Evolutionary conservation across 64 coral and sea anemone species (phyloP).

Genomic region (Astreopora myriophthalma): DNA sequence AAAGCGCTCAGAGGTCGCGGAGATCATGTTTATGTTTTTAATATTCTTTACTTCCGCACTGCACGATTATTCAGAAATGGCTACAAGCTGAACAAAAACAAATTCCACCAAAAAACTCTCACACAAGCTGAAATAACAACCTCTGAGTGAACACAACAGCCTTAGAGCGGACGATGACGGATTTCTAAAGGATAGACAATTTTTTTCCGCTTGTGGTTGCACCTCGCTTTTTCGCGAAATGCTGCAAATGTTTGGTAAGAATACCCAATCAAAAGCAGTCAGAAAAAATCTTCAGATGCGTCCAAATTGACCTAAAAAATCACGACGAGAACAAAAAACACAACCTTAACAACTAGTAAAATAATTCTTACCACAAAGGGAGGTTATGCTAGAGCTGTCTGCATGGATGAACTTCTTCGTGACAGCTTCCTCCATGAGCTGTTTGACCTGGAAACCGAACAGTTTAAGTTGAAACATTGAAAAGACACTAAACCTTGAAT

Average conservation of each 20-base stretch:
- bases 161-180: background rate
- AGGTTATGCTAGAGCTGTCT: constrained; percentile 98
- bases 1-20: background rate
- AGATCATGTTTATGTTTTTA: background rate
- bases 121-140: too few relatives aligned
- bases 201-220: background rate
- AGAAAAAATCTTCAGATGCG: background rate
- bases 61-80: background rate
- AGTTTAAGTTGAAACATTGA: constrained; percentile 5
- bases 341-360: background rate
- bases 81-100: background rate
- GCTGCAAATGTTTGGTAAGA: background rate
- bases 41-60: background rate
- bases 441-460: constrained; percentile 86
- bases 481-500: background rate
- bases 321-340: background rate
- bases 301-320: background rate
- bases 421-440: constrained; percentile 98
- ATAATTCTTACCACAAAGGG: constrained; percentile 90
- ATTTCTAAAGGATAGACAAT: background rate
- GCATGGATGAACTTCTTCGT: constrained; percentile 98
- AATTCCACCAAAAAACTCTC: background rate
- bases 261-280: constrained; percentile 27
- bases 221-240: background rate
- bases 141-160: background rate